phyloP scores from a whole-genome alignment of 2,113 vertebrate genomes.

The Tetrao urogallus region DNA sequence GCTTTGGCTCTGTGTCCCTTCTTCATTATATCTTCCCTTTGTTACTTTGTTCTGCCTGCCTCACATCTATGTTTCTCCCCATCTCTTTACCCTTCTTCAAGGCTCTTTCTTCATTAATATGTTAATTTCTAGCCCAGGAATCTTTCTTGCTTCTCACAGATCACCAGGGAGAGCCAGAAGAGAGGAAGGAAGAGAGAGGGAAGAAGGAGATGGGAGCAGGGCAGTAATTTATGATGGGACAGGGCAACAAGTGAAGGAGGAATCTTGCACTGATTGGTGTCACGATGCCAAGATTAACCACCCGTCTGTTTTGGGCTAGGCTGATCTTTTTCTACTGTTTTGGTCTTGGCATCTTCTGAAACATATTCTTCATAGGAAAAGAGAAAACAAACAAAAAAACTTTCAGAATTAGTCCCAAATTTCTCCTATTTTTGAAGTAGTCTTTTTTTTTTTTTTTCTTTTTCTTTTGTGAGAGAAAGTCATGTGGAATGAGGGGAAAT shows the following conservation, averaged over 20 bases:
- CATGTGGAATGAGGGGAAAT: neutral
- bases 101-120: constrained; percentile 56
- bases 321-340: neutral
- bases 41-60: constrained; percentile 20
- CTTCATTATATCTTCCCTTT: constrained; percentile 46
- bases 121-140: constrained; percentile 60
- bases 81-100: constrained; percentile 48
- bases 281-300: neutral
- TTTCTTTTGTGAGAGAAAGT: neutral
- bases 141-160: constrained; percentile 45
- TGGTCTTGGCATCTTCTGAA: neutral
- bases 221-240: neutral
- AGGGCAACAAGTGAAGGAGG: neutral
- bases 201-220: neutral
- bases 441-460: neutral
- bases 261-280: neutral
- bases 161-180: constrained; percentile 22
- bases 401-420: neutral
- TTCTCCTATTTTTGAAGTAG: neutral
- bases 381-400: neutral
- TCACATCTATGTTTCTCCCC: neutral
- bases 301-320: neutral
- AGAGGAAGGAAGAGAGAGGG: neutral
- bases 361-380: neutral
- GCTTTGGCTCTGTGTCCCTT: constrained; percentile 43